phyloP scores from a whole-genome alignment of 2,113 vertebrate genomes.

The Myotis yumanensis region DNA sequence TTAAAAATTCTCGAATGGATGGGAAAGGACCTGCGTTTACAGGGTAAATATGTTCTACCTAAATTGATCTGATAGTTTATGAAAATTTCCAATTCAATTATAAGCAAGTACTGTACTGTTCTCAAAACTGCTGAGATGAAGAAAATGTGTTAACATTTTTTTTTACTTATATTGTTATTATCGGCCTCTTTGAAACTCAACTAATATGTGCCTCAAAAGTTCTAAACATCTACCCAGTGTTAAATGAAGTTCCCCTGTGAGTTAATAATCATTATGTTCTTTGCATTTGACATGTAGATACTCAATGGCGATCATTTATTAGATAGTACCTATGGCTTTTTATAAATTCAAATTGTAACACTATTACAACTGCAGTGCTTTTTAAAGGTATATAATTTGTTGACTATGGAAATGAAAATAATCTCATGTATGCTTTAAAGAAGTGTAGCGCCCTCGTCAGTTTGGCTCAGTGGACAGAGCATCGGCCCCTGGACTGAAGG shows the following conservation, averaged over 20 bases:
- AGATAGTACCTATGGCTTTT: slow-evolving; percentile 29
- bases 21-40: slow-evolving; percentile 66
- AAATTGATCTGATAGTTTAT: slow-evolving; percentile 3
- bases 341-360: slow-evolving; percentile 30
- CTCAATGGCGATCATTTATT: slow-evolving; percentile 45
- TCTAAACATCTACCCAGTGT: slow-evolving; percentile 63
- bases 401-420: slow-evolving; percentile 26
- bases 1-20: slow-evolving; percentile 46
- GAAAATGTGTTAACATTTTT: slow-evolving; percentile 63
- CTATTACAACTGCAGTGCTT: slow-evolving; percentile 7
- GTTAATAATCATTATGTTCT: slow-evolving; percentile 59
- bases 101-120: background rate
- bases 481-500: no score
- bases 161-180: slow-evolving; percentile 44
- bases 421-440: slow-evolving; percentile 26
- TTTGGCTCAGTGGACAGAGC: no score
- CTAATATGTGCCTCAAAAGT: slow-evolving; percentile 66
- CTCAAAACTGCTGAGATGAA: slow-evolving; percentile 65
- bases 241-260: slow-evolving; percentile 53
- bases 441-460: background rate
- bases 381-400: slow-evolving; percentile 25
- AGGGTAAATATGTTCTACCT: slow-evolving; percentile 42
- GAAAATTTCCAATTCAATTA: slow-evolving; percentile 71
- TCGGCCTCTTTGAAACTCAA: slow-evolving; percentile 71
- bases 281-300: slow-evolving; percentile 9